These are phyloP conservation scores for Schlechtendalia chinensis DNA, from an alignment of 1,140 invertebrate genomes.

Conservation along the genomic window DNA sequence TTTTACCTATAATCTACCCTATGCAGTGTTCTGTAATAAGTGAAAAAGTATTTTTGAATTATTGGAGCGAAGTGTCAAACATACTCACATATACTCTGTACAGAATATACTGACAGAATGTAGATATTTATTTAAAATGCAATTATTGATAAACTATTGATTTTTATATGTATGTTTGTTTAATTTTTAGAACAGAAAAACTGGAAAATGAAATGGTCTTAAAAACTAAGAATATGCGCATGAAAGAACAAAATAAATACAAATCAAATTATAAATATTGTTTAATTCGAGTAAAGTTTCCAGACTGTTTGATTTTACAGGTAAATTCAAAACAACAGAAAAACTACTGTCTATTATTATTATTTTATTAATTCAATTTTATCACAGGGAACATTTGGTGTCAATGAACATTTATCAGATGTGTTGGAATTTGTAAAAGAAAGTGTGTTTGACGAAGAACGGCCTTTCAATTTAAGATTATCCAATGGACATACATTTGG, in stretches of 20 bases:
- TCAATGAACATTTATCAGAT: constrained; percentile 71
- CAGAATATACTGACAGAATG: too few species aligned
- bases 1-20: too few species aligned
- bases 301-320: constrained; percentile 80
- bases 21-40: too few species aligned
- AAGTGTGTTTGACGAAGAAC: constrained; percentile 65
- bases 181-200: constrained; percentile 65
- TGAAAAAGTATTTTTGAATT: too few species aligned
- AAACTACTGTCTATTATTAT: constrained; percentile 36
- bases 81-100: too few species aligned
- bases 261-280: constrained; percentile 77
- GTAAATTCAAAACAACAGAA: constrained; percentile 57
- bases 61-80: too few species aligned
- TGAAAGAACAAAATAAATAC: constrained; percentile 75
- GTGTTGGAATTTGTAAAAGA: constrained; percentile 73
- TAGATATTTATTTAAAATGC: too few species aligned
- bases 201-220: constrained; percentile 78
- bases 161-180: neutral
- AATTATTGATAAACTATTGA: too few species aligned
- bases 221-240: constrained; percentile 88
- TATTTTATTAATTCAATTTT: neutral
- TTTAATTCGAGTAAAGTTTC: constrained; percentile 80
- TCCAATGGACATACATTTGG: constrained; percentile 65
- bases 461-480: constrained; percentile 66
- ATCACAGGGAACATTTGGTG: constrained; percentile 75